Percentiles rank a stretch among this genome's conserved stretches.
Evolutionary conservation across 2,113 vertebrate genomes (phyloP).

Genomic region (Patagioenas fasciata): DNA sequence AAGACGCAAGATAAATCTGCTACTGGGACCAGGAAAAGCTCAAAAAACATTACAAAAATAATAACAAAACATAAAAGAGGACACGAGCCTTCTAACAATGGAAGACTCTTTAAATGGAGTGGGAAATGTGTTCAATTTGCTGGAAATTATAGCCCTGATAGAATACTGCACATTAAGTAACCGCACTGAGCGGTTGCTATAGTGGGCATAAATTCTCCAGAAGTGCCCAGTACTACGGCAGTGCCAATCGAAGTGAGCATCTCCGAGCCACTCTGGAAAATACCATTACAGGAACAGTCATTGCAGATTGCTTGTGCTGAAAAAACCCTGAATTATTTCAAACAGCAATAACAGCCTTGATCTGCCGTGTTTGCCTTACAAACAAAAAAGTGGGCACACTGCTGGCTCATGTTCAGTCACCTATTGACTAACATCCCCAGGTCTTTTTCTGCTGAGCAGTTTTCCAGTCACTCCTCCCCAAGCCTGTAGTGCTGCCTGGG

Average conservation of each 20-base stretch:
- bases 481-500: too few relatives aligned
- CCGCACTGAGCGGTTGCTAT: not conserved
- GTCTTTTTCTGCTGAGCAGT: too few relatives aligned
- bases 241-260: not conserved
- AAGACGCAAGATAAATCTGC: not conserved
- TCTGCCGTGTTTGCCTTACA: not conserved
- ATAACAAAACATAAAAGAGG: not conserved
- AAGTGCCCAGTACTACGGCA: not conserved
- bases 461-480: too few relatives aligned
- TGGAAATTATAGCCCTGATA: slow-evolving; percentile 3
- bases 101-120: not conserved
- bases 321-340: not conserved
- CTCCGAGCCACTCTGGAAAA: not conserved
- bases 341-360: not conserved
- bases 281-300: not conserved
- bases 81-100: not conserved
- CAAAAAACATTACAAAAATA: not conserved
- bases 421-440: too few relatives aligned
- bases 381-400: too few relatives aligned
- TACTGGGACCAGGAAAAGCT: not conserved
- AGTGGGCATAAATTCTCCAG: not conserved
- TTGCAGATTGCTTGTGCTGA: not conserved
- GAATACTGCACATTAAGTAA: not conserved
- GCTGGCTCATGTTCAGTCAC: too few relatives aligned
- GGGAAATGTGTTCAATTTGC: not conserved